Evolutionary conservation across 1,140 invertebrate species (phyloP), one percentile per base, ranked within the genome.

Genomic region (Heliothis virescens): DNA sequence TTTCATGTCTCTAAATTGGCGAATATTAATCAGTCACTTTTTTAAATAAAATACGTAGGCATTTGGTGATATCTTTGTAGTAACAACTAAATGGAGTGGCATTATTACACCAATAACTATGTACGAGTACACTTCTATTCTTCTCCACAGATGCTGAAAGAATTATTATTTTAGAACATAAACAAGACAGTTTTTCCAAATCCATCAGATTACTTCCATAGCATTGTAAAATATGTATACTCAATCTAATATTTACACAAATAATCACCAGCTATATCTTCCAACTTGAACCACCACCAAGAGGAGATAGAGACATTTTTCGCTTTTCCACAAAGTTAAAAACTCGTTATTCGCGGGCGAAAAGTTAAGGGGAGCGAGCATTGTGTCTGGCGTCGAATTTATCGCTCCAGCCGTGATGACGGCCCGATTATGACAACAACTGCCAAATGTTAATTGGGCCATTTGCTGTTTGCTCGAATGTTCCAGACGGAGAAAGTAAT

Each of bases 281-380:
- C 9, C 77, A 2, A 13, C 80, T 79, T 81, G 48, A n/a, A 63
- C 83, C 67, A 71, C 57, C 62, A 48, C 69, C 74, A 67, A 86
- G 82, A 84, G 76, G 82, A 89, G 87, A 91, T 90, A 91, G 91
- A 94, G 90, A 93, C 87, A 94, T 92, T 92, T 92, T 92, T 92
- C 91, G 89, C 89, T 93, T 92, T 90, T 88, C 91, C 91, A 93
- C 92, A 93, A 94, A 94, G 91, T 94, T 94, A 93, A 94, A 94
- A 94, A 94, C 92, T 94, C 93, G 92, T 94, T 94, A 94, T 90
- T 90, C 88, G 90, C 83, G 84, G 88, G 86, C 86, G 88, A 90
- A 91, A 92, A 94, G 89, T 92, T 94, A 89, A 89, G 79, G 87
- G 84, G 89, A 90, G 84, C 85, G 83, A 85, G 87, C 89, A 92